phyloP scores from a whole-genome alignment of 2,888 invertebrate genomes.

The Eupithecia inturbata region DNA sequence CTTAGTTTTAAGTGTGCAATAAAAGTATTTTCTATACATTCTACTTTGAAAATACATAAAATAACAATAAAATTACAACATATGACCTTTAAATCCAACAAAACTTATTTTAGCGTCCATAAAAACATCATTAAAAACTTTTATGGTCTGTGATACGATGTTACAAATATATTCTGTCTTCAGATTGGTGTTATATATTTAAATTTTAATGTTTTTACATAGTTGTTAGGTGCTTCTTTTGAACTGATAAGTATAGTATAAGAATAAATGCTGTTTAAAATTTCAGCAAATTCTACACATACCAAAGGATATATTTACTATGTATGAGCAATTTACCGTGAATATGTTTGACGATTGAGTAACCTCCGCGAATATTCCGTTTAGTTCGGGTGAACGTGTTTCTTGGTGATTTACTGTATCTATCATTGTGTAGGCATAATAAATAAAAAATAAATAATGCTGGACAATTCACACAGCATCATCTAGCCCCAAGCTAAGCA shows the following conservation, averaged over 20 bases:
- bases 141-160: not conserved
- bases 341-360: not conserved
- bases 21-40: too few relatives aligned
- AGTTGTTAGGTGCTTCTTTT: not conserved
- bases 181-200: not conserved
- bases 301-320: not conserved
- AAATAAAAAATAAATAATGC: too few relatives aligned
- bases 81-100: constrained; percentile 21
- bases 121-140: constrained; percentile 30
- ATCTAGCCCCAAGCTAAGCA: too few relatives aligned
- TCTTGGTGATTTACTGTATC: not conserved
- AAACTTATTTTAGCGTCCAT: constrained; percentile 34
- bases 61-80: constrained; percentile 11
- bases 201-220: not conserved
- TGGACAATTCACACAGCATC: too few relatives aligned
- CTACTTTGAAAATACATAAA: not conserved
- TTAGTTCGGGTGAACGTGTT: not conserved
- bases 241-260: not conserved
- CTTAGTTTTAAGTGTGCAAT: too few relatives aligned
- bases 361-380: not conserved
- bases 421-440: not conserved
- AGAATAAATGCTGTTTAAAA: too few relatives aligned
- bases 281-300: not conserved
- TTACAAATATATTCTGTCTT: not conserved
- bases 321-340: not conserved